phyloP scores from a whole-genome alignment of 30 jellyfish, hydroid and myxozoan species.

The Pelagia noctiluca region DNA sequence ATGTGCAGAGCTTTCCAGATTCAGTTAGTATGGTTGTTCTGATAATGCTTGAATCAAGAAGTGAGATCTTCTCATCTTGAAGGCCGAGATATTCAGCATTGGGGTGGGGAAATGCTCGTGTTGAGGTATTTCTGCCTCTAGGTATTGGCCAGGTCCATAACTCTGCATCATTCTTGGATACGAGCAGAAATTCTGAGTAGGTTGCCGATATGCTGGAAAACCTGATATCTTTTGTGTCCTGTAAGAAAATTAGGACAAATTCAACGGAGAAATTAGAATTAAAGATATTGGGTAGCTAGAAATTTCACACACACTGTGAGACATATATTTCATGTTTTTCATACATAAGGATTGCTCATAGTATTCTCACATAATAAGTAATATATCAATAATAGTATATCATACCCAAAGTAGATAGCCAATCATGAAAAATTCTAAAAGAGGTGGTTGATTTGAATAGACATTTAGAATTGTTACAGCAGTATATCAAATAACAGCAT shows the following conservation, averaged over 20 bases:
- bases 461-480: too few species aligned
- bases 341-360: neutral
- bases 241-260: neutral
- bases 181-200: slow-evolving; percentile 64
- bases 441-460: too few species aligned
- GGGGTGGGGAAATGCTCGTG: slow-evolving; percentile 34
- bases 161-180: slow-evolving; percentile 19
- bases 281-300: too few species aligned
- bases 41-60: slow-evolving; percentile 45
- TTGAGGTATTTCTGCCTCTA: neutral
- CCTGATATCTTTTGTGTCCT: slow-evolving; percentile 61
- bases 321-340: too few species aligned
- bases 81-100: slow-evolving; percentile 20
- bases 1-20: slow-evolving; percentile 56
- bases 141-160: slow-evolving; percentile 64
- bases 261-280: neutral
- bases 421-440: too few species aligned
- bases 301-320: too few species aligned
- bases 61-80: slow-evolving; percentile 37
- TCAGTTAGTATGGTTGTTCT: slow-evolving; percentile 74
- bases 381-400: neutral
- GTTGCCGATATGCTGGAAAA: slow-evolving; percentile 41
- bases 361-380: neutral
- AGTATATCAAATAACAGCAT: too few species aligned
- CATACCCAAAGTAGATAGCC: neutral